Evolutionary conservation across 2,797 vertebrate species (phyloP), one percentile per base, ranked within the genome.

Genomic region (Pseudomugil gertrudae): DNA sequence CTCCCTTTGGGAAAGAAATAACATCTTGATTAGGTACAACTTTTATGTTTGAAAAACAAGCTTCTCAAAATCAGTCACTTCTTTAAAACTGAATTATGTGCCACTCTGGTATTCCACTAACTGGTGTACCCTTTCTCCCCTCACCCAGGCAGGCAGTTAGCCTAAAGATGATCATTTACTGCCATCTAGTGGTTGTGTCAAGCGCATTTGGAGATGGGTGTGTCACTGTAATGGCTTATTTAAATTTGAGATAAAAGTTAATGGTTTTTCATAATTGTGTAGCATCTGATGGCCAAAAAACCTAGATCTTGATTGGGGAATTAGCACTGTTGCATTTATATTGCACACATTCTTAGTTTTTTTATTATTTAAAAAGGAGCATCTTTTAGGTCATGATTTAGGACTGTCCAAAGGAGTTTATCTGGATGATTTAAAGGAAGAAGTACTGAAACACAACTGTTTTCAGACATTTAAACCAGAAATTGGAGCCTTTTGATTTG

Each of bases 161-260:
- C 13, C 10, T n/a, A 69, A 77, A 32, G 43, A 52, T 75, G 73
- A 82, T 81, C 43, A 19, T 84, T 57, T 82, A 87, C 83, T 90
- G 90, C 92, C 92, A 90, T 83, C 92, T 92, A 89, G 90, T 86
- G 93, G 87, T 3, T 1, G 4, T 5, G 0, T 4, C 3, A 11
- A 1, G 15, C 19, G 0, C 14, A 24, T 63, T 26, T 74, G 53
- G 27, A 29, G 30, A 78, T 79, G 78, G 85, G 84, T 55, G 81
- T 89, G 85, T 84, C 76, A 1, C 47, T 13, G 43, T 50, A 30
- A 61, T 43, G 19, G 36, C 27, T 58, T 32, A 33, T 62, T 33
- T 62, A 52, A 70, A 50, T 68, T 59, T 54, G 2, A 11, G 11
- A 19, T 27, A 2, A 14, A 13, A 23, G 26, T 29, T 27, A 3